Percentiles rank a stretch among this genome's conserved stretches.
Conservation (phyloP, 2,797 vertebrate species). For the Bradypodion pumilum region DNA sequence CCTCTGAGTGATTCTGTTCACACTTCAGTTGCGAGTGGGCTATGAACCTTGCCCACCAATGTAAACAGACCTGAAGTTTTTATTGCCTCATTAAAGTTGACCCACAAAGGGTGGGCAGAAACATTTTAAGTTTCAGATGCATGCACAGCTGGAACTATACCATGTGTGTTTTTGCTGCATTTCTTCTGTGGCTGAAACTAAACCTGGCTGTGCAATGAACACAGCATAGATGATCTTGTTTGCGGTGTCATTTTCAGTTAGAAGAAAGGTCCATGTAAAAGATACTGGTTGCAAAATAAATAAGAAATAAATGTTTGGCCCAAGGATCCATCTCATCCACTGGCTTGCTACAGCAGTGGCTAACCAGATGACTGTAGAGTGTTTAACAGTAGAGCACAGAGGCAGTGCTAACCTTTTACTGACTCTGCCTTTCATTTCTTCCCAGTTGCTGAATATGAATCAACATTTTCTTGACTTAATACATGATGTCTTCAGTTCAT, state of each 20-base stretch:
- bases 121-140: neutral
- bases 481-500: neutral
- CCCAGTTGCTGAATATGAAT: neutral
- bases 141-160: neutral
- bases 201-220: slow-evolving; percentile 69
- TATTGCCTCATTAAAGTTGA: slow-evolving; percentile 27
- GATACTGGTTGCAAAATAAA: slow-evolving; percentile 42
- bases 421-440: neutral
- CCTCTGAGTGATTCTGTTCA: slow-evolving; percentile 17
- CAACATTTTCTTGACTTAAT: neutral
- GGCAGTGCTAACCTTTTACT: neutral
- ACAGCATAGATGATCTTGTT: slow-evolving; percentile 24
- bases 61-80: slow-evolving; percentile 25
- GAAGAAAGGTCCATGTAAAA: slow-evolving; percentile 67
- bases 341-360: neutral
- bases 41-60: neutral
- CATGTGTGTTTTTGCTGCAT: slow-evolving; percentile 27
- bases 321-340: neutral
- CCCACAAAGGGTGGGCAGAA: neutral
- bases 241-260: neutral
- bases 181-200: slow-evolving; percentile 66
- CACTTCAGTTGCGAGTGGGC: slow-evolving; percentile 11
- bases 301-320: neutral
- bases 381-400: neutral
- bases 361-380: neutral